Percentiles rank a stretch among this genome's conserved stretches.
Conservation (phyloP, 2,797 vertebrate genomes). For the Eptatretus atami region DNA sequence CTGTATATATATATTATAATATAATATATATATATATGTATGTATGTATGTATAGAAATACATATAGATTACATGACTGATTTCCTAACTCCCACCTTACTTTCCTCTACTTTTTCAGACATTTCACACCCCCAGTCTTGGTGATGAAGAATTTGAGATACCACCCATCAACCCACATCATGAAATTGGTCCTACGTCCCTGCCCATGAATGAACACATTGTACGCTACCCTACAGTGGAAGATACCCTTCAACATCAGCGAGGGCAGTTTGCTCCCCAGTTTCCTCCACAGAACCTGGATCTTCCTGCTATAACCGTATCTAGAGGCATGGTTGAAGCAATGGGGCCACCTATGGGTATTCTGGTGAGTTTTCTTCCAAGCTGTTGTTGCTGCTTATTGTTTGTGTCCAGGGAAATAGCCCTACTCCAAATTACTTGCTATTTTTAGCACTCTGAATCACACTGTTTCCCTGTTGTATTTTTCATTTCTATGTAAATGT, state of each 20-base stretch:
- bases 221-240: constrained; percentile 3
- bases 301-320: background rate
- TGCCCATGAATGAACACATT: constrained; percentile 1
- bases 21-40: too few species aligned
- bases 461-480: too few species aligned
- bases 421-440: too few species aligned
- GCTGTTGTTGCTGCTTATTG: too few species aligned
- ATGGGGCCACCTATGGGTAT: background rate
- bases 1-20: too few species aligned
- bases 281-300: constrained; percentile 1
- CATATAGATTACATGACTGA: too few species aligned
- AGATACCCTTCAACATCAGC: constrained; percentile 3
- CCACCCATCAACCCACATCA: constrained; percentile 4
- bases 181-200: constrained; percentile 3
- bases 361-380: constrained; percentile 1
- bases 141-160: constrained; percentile 2
- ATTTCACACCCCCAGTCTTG: constrained; percentile 3
- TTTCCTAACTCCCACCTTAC: too few species aligned
- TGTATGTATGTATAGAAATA: too few species aligned
- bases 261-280: constrained; percentile 3
- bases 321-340: background rate
- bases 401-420: too few species aligned
- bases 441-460: too few species aligned
- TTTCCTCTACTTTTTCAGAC: background rate
- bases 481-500: too few species aligned